Evolutionary conservation across 2,113 vertebrate species (phyloP).

Genomic region (Carassius auratus): DNA sequence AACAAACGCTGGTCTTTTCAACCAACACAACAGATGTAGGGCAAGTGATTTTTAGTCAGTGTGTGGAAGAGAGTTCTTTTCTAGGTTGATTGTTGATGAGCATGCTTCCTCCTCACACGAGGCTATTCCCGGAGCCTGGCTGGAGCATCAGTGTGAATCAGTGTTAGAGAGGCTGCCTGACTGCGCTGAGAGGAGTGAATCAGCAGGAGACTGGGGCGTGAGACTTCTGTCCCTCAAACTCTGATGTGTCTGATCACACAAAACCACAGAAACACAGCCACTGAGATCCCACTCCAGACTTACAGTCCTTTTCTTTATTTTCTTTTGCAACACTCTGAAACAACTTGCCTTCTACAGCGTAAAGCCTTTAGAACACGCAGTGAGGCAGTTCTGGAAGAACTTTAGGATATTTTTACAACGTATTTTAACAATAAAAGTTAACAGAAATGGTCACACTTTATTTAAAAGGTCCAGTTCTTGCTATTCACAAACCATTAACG

Average conservation of each 20-base stretch:
- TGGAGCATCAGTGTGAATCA: conserved; percentile 14
- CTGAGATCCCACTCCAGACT: neutral
- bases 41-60: neutral
- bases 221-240: conserved; percentile 18
- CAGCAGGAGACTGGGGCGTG: neutral
- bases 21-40: neutral
- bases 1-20: neutral
- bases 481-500: too few species aligned
- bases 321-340: neutral
- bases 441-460: neutral
- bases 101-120: neutral
- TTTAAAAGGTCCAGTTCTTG: too few species aligned
- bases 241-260: conserved; percentile 10
- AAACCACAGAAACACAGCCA: neutral
- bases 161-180: neutral
- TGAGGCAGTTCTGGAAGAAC: neutral
- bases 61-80: neutral
- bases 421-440: neutral
- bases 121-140: conserved; percentile 5
- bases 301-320: neutral
- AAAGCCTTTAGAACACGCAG: neutral
- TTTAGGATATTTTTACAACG: neutral
- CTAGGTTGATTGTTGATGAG: neutral
- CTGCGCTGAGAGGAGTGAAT: neutral
- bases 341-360: neutral